These are phyloP conservation scores for Manacus vitellinus DNA, from an alignment of 2,113 vertebrate species.

Conservation along the genomic window DNA sequence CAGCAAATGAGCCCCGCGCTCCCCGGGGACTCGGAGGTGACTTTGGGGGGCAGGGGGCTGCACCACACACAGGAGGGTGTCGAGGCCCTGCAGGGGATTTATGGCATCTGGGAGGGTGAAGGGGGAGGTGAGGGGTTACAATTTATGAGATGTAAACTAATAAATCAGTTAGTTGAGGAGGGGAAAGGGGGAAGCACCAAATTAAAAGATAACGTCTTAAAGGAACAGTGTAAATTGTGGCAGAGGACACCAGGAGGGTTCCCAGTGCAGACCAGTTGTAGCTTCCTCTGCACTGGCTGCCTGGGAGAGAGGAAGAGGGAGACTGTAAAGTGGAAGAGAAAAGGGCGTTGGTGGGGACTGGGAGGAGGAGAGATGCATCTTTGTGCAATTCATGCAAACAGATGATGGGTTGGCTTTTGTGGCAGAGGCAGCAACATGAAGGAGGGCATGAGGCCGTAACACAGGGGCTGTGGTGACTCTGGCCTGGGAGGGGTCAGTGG, in stretches of 20 bases:
- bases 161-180: slow-evolving; percentile 48
- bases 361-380: not conserved
- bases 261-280: not conserved
- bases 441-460: not conserved
- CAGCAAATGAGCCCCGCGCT: slow-evolving; percentile 75
- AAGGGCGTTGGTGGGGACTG: not conserved
- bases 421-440: not conserved
- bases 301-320: not conserved
- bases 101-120: slow-evolving; percentile 20
- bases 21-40: slow-evolving; percentile 76
- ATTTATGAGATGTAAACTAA: slow-evolving; percentile 64
- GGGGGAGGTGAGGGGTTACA: slow-evolving; percentile 22
- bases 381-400: not conserved
- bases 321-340: not conserved
- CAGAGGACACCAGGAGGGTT: not conserved
- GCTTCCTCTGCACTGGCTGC: not conserved
- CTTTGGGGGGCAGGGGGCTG: slow-evolving; percentile 65
- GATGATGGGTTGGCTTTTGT: not conserved
- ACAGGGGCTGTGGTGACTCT: not conserved
- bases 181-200: slow-evolving; percentile 32
- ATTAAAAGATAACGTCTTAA: slow-evolving; percentile 49
- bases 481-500: not conserved
- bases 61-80: slow-evolving; percentile 34
- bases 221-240: slow-evolving; percentile 34
- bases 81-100: slow-evolving; percentile 51